Evolutionary conservation across 2,797 vertebrate genomes (phyloP), one percentile per base, ranked within the genome.

Genomic region (Platyrinchus mystaceus): DNA sequence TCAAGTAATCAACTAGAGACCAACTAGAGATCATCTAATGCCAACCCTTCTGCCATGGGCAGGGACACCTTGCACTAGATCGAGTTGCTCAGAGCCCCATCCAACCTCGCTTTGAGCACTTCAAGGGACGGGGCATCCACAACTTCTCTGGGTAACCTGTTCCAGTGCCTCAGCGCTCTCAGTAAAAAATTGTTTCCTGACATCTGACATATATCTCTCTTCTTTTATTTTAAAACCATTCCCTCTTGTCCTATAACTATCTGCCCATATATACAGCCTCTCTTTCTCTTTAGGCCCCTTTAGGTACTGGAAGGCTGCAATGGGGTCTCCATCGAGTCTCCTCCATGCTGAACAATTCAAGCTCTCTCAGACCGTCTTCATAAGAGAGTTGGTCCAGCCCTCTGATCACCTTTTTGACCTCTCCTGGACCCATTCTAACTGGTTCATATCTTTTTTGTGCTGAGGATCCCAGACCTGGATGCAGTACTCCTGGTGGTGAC

Each of bases 391-490:
- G 6, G 5, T 50, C 4, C 9, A 58, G 50, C 14, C 41, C 50
- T 44, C 0, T 0, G 14, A 63, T 5, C 7, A 26, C 9, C 6
- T 69, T 34, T 34, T 37, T 12, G 11, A 24, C 41, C 36, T 69
- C 27, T 16, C 69, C 15, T 56, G 32, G 49, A 58, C 23, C 20
- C 4, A 9, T 63, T 76, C 37, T 34, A 70, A 39, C 11, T 13
- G 14, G 17, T 18, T 7, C 24, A 26, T 20, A 26, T 21, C 14
- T n/a, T 69, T 43, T 44, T 18, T 44, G 56, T 22, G 17, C 43
- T 53, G 36, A 39, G 15, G 36, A 60, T 18, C 11, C 11, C 36
- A 60, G 58, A 39, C 11, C 12, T 60, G 58, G 36, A 56, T 34
- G 55, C 14, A 55, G 52, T 56, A 56, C 12, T n/a, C 32, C 53